Conservation (phyloP, 2,113 vertebrate species). For the Sylvietta virens region DNA sequence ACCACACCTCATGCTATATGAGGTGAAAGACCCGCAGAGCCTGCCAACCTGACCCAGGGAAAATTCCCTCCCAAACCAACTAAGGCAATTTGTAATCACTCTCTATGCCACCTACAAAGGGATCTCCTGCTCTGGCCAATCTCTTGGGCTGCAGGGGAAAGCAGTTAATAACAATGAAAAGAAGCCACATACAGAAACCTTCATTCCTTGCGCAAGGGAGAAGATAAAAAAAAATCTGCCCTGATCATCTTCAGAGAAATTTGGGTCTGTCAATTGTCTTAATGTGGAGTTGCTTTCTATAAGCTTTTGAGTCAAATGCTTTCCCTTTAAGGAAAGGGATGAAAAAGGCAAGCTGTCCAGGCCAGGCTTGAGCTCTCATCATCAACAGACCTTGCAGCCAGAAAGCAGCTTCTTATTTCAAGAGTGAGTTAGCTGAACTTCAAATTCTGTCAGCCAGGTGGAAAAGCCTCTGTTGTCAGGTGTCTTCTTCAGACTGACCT, state of each 20-base stretch:
- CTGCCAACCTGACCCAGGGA: slow-evolving; percentile 24
- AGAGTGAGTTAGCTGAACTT: neutral
- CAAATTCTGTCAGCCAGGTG: neutral
- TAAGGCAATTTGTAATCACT: neutral
- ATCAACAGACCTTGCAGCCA: neutral
- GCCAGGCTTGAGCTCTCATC: neutral
- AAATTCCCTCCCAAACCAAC: neutral
- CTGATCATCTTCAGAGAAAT: neutral
- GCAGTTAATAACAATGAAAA: neutral
- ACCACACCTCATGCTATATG: neutral
- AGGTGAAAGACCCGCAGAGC: slow-evolving; percentile 34
- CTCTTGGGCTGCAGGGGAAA: neutral
- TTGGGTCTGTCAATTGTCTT: neutral
- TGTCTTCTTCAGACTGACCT: neutral
- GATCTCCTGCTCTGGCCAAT: neutral
- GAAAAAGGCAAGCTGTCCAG: neutral
- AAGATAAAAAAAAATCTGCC: neutral
- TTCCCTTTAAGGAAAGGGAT: neutral
- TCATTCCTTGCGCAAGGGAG: neutral
- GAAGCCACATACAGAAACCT: neutral
- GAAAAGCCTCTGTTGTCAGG: neutral
- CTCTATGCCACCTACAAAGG: neutral
- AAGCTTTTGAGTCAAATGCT: neutral
- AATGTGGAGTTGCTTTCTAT: neutral
- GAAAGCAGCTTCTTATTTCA: neutral